Evolutionary conservation across 1,140 invertebrate genomes (phyloP).

Genomic region (Lerema accius): DNA sequence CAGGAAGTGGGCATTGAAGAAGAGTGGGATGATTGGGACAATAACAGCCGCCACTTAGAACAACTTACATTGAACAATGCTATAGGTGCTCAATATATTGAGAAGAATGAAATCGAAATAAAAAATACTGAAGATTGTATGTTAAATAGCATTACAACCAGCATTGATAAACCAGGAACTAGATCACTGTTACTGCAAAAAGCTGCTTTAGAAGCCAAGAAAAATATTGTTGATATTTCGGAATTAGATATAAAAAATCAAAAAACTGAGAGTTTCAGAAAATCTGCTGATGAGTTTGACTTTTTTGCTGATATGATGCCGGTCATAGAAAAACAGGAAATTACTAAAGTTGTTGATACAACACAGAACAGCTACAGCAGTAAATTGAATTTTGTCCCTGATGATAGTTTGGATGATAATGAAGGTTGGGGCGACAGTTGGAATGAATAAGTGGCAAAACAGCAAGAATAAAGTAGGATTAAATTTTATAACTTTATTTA

Average conservation of each 20-base stretch:
- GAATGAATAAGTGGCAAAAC: slow-evolving; percentile 54
- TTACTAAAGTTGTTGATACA: slow-evolving; percentile 69
- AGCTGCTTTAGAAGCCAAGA: slow-evolving; percentile 73
- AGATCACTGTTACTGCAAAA: slow-evolving; percentile 61
- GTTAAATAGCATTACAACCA: neutral
- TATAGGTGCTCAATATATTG: neutral
- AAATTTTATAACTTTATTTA: slow-evolving; percentile 37
- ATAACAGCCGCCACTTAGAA: slow-evolving; percentile 61
- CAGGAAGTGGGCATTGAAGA: slow-evolving; percentile 63
- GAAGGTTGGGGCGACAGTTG: slow-evolving; percentile 77
- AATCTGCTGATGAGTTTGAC: slow-evolving; percentile 84
- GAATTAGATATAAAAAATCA: slow-evolving; percentile 90
- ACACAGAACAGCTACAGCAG: slow-evolving; percentile 54
- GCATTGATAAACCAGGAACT: slow-evolving; percentile 32
- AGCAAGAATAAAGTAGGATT: slow-evolving; percentile 9
- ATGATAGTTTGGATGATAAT: slow-evolving; percentile 62
- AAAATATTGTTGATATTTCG: slow-evolving; percentile 85
- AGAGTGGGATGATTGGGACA: slow-evolving; percentile 92
- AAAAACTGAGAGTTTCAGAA: slow-evolving; percentile 73
- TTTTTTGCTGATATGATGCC: slow-evolving; percentile 94
- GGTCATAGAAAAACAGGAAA: slow-evolving; percentile 86
- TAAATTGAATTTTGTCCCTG: slow-evolving; percentile 76
- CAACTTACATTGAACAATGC: slow-evolving; percentile 3
- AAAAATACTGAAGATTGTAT: slow-evolving; percentile 11
- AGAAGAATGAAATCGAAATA: slow-evolving; percentile 8